Base-by-base conservation (phyloP, 2,113 vertebrate genomes). In the Potamarius usumacintae region DNA sequence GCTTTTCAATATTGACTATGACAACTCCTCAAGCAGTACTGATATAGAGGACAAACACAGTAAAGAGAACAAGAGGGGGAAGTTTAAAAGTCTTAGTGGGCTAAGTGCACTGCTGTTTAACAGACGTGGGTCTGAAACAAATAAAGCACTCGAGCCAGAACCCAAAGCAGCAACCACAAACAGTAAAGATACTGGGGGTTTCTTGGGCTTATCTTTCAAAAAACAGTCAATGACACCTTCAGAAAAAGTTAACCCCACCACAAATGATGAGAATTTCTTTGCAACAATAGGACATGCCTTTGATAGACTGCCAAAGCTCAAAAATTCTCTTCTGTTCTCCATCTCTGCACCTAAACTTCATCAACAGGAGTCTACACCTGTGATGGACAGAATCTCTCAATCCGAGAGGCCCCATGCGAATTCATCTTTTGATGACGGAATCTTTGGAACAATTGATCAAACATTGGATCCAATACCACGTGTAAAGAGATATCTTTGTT, bases 11-110 rank as follows among this genome's bases (percentile, higher is more conserved):
- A 89, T 91, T 48, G 12, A 89, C 79, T 90, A 88, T 87, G 89
- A 91, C 63, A 89, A 87, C 58, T 83, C 89, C 65, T 86, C 88
- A 60, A 90, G 86, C 85, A 91, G 84, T 65, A 90, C 90, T 85
- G 90, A 91, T 83, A 83, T 57, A 62, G 72, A 84, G 60, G 88
- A n/a, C 20, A 84, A 18, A n/a, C 87, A 58, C 76, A 85, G 10
- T 7, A 74, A 83, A 7, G 42, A 71, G 5, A 62, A 60, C 14
- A 5, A 25, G 65, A 57, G 50, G 14, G 18, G 65, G 60, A 76
- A 80, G 11, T 71, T 88, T 60, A 62, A 53, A 87, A 1, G 60
- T 90, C 89, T 85, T 58, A 90, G 71, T 82, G 63, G 7, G 20
- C 58, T 89, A 83, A 69, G 81, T 87, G 55, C 85, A 30, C 67